These are phyloP conservation scores for Hippopotamus amphibius DNA, from an alignment of 2,113 vertebrate species.

Conservation along the genomic window DNA sequence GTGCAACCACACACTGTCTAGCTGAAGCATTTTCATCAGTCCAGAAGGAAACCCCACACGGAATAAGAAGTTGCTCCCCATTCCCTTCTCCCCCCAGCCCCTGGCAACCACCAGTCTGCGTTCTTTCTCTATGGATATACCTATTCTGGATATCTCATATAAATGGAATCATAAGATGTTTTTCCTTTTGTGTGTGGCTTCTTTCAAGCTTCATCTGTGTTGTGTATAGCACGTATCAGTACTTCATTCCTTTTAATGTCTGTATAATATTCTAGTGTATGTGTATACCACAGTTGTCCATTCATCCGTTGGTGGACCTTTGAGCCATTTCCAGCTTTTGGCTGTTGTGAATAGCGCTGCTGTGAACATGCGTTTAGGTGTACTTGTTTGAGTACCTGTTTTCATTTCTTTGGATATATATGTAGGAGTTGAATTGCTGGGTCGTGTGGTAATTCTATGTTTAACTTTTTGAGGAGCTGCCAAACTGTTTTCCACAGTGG, in stretches of 20 bases:
- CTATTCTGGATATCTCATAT: slow-evolving; percentile 15
- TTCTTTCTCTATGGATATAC: not conserved
- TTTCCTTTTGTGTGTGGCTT: slow-evolving; percentile 18
- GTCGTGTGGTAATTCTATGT: not conserved
- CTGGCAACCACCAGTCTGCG: not conserved
- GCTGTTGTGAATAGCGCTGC: not conserved
- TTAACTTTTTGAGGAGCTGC: not conserved
- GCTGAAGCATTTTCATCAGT: not conserved
- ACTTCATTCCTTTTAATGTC: not conserved
- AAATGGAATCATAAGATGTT: not conserved
- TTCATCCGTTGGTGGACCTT: not conserved
- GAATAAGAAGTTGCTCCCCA: not conserved
- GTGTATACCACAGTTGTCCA: not conserved
- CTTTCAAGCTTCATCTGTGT: not conserved
- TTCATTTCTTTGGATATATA: not conserved
- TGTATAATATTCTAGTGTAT: not conserved
- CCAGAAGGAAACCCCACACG: not conserved
- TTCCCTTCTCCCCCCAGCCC: not conserved
- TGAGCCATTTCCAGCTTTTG: not conserved
- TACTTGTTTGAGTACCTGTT: slow-evolving; percentile 13
- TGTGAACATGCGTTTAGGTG: not conserved
- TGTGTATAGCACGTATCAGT: not conserved
- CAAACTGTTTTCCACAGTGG: not conserved
- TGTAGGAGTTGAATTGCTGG: not conserved
- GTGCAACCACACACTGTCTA: not conserved